Base-by-base conservation (phyloP, 2,888 invertebrate genomes). In the Ophion obscuratus region DNA sequence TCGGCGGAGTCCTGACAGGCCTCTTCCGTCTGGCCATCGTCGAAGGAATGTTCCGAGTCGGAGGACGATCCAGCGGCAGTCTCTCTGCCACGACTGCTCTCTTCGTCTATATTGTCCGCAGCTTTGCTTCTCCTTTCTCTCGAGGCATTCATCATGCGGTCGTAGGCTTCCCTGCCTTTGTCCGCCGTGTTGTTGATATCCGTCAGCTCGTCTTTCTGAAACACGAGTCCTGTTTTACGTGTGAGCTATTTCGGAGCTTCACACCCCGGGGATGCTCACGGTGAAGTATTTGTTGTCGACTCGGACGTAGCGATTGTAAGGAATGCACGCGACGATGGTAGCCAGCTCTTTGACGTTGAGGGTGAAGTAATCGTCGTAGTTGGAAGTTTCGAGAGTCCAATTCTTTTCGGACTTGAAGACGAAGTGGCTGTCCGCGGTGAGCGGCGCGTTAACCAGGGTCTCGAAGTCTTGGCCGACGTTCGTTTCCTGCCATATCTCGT, bases 281-380 rank as follows among this genome's bases (percentile, higher is more conserved):
- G 92, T 94, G 61, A 95, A 95, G 90, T 94, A 92, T 2, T 89
- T 88, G 0, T 93, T 88, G 0, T 94, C 87, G 64, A 94, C 94
- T 70, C 94, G 92, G 89, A 95, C 89, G 17, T 94, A 94, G 79
- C 95, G 94, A 88, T 94, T 94, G 84, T 94, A 95, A 0, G 95
- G 95, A 87, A 95, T 94, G n/a, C 95, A 94, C 81, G 93, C 91
- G n/a, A 95, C 89, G 0, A 94, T 94, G 27, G 91, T 91, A 44
- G 94, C 94, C 1, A 95, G 89, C 2, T 93, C 89, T 27, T 93
- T 92, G 1, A 95, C 89, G 88, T 95, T 94, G 0, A 95, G 88
- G 0, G 94, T 94, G 47, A 95, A 95, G 82, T 94, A 94, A 66
- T 94, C 92, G 47, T 93, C 94, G 20, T 90, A 92, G 44, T 93